Evolutionary conservation across 1,140 invertebrate species (phyloP).

Genomic region (Drosophila sechellia): DNA sequence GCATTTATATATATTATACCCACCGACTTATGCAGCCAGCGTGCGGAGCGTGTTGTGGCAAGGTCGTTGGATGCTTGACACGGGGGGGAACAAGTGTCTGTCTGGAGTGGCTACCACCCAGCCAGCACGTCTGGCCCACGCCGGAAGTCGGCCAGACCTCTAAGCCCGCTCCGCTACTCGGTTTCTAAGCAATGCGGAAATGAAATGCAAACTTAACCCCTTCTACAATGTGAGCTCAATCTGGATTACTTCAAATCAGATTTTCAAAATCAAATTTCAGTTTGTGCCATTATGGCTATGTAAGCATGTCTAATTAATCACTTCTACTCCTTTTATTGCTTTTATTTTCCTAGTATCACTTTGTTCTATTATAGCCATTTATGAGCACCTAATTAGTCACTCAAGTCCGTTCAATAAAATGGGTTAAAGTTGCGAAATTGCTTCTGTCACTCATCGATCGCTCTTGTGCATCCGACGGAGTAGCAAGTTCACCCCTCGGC

Average conservation of each 20-base stretch:
- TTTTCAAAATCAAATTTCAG: no score
- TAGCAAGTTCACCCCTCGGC: background rate
- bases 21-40: conserved; percentile 37
- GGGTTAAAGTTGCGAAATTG: background rate
- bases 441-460: conserved; percentile 14
- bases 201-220: background rate
- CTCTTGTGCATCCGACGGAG: conserved; percentile 11
- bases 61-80: conserved; percentile 59
- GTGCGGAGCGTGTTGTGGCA: conserved; percentile 57
- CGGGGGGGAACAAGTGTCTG: conserved; percentile 63
- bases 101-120: conserved; percentile 10
- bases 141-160: conserved; percentile 27
- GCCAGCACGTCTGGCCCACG: conserved; percentile 35
- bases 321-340: no score
- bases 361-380: no score
- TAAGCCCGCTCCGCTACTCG: background rate
- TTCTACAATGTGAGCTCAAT: no score
- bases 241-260: no score
- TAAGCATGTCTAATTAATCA: no score
- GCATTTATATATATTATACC: conserved; percentile 55
- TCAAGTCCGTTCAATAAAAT: background rate
- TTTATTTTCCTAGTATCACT: no score
- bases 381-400: no score
- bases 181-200: conserved; percentile 42
- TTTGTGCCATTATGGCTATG: no score